A percentile compares a stretch with the other conserved stretches of the same genome.
phyloP scores from a whole-genome alignment of 2,113 vertebrate genomes.

The Tachycineta bicolor region DNA sequence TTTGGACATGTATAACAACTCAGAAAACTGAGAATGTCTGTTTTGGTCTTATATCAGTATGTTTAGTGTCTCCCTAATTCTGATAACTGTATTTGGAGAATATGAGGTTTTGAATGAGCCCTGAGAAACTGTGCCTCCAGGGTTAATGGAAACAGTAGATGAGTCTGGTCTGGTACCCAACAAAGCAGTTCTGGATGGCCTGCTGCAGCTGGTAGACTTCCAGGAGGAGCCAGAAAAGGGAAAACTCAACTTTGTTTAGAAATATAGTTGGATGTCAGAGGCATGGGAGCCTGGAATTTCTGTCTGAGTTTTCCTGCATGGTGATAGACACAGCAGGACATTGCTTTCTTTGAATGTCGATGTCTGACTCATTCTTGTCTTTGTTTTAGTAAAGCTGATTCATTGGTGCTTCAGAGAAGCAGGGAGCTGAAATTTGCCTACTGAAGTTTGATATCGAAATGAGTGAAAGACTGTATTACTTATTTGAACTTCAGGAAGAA shows the following conservation, averaged over 20 bases:
- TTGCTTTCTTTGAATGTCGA: background rate
- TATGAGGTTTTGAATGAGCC: background rate
- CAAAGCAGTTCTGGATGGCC: background rate
- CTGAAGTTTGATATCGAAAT: background rate
- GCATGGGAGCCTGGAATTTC: background rate
- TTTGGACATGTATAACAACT: background rate
- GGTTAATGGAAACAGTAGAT: background rate
- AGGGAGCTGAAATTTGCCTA: background rate
- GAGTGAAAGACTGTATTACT: background rate
- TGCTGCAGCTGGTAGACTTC: background rate
- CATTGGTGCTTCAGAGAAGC: background rate
- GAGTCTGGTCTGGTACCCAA: background rate
- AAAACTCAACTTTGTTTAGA: background rate
- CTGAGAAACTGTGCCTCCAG: background rate
- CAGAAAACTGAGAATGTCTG: background rate
- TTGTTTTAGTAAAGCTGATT: background rate
- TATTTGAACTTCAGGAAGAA: background rate
- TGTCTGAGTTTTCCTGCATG: background rate
- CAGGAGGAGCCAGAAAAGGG: background rate
- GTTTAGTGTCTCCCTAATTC: background rate
- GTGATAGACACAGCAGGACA: background rate
- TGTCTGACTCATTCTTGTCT: background rate
- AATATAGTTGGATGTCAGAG: background rate
- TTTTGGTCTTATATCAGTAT: background rate
- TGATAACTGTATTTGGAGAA: background rate